Conservation (phyloP, 2,113 vertebrate species). For the Podarcis cretensis region DNA sequence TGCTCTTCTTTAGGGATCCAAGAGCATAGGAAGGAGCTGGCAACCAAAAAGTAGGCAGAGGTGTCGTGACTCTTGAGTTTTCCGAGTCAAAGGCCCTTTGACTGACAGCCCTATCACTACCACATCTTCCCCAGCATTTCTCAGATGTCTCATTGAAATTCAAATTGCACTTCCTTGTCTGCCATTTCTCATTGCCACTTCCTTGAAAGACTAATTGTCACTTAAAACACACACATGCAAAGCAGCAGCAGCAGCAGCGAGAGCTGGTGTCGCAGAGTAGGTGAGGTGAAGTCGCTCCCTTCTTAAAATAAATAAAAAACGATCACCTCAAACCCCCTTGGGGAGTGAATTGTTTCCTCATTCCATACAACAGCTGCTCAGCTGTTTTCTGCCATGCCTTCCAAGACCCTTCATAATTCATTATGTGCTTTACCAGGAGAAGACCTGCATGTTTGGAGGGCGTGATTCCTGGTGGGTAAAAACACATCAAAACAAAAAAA, state of each 20-base stretch:
- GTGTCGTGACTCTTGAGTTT: not conserved
- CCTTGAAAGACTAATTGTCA: conserved; percentile 62
- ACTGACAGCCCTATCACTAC: conserved; percentile 34
- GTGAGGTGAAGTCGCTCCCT: not conserved
- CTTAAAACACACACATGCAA: not conserved
- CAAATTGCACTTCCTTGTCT: conserved; percentile 8
- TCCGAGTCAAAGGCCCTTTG: not conserved
- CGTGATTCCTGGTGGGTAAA: not conserved
- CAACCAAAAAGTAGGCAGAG: not conserved
- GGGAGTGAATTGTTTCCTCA: conserved; percentile 41
- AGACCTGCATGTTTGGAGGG: not conserved
- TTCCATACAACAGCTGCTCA: conserved; percentile 46
- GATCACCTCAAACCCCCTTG: not conserved
- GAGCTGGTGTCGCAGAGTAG: conserved; percentile 18
- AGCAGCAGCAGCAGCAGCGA: no score
- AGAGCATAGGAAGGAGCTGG: fast-evolving
- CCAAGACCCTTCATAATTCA: conserved; percentile 40
- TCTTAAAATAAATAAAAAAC: not conserved
- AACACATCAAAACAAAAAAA: fast-evolving
- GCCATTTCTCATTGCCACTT: conserved; percentile 41
- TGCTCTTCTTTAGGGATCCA: conserved; percentile 3
- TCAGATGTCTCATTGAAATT: conserved; percentile 58
- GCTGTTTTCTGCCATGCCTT: conserved; percentile 11
- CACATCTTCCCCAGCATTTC: not conserved
- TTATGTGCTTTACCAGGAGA: not conserved